These are phyloP conservation scores for Prosopocoilus inquinatus DNA, from an alignment of 2,888 invertebrate species.

Conservation along the genomic window DNA sequence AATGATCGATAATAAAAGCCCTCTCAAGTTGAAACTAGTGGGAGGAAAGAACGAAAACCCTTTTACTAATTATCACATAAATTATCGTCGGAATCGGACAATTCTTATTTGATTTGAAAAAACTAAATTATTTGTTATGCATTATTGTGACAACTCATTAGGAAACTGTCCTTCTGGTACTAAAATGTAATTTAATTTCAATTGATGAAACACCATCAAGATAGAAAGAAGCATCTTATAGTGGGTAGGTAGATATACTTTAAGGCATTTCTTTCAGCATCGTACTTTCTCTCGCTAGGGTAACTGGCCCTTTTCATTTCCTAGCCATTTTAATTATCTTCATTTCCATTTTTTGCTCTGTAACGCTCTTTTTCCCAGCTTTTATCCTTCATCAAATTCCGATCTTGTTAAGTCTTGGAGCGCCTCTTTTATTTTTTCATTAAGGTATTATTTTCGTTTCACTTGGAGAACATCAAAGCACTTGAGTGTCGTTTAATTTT, in stretches of 20 bases:
- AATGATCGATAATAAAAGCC: background rate
- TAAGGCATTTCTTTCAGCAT: conserved; percentile 17
- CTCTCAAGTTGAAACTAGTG: conserved; percentile 7
- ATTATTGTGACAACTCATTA: no score
- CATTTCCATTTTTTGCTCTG: conserved; percentile 42
- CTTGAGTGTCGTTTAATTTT: conserved; percentile 24
- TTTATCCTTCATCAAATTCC: conserved; percentile 45
- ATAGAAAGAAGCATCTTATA: no score
- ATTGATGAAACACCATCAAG: no score
- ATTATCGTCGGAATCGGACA: no score
- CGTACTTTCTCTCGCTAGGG: conserved; percentile 13
- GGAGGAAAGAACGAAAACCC: background rate
- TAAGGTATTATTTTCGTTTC: conserved; percentile 38
- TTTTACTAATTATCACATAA: no score
- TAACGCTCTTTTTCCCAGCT: conserved; percentile 41
- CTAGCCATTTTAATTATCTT: conserved; percentile 43
- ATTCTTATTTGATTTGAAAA: no score
- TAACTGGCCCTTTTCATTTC: conserved; percentile 24
- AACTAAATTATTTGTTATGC: no score
- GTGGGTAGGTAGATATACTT: no score
- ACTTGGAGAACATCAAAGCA: conserved; percentile 34
- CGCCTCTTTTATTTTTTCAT: conserved; percentile 37
- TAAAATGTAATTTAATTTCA: no score
- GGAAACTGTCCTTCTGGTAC: no score
- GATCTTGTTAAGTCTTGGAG: conserved; percentile 40